phyloP scores from a whole-genome alignment of 2,888 invertebrate genomes.

The Drosophila subsilvestris region DNA sequence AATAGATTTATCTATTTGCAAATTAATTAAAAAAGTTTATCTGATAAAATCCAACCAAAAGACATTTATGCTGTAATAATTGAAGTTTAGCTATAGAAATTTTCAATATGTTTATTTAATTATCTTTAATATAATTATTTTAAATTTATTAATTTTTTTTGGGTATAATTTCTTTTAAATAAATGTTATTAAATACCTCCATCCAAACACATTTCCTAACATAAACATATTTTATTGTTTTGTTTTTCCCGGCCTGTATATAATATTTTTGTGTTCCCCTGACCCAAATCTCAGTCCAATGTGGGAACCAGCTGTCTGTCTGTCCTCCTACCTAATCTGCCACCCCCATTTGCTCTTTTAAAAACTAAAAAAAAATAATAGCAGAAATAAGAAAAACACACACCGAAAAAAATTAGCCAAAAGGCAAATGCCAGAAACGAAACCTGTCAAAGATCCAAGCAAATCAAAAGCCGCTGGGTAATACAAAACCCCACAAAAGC shows the following conservation, averaged over 20 bases:
- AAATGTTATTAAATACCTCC: too few species aligned
- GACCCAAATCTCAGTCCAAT: constrained; percentile 57
- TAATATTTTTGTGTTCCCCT: constrained; percentile 39
- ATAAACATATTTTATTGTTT: neutral
- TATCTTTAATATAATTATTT: neutral
- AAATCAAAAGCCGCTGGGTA: constrained; percentile 63
- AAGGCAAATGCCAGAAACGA: constrained; percentile 39
- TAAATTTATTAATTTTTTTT: neutral
- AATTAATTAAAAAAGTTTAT: neutral
- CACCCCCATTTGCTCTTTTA: neutral
- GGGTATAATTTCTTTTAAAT: neutral
- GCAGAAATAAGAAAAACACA: constrained; percentile 16
- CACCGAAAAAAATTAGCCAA: constrained; percentile 43
- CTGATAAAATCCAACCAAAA: constrained; percentile 1
- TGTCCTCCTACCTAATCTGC: neutral
- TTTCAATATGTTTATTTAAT: neutral
- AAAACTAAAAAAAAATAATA: constrained; percentile 15
- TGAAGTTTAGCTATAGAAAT: neutral
- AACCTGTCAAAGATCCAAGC: constrained; percentile 58
- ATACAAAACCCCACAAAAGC: constrained; percentile 58
- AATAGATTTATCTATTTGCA: neutral
- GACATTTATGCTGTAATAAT: neutral
- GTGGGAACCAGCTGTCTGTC: constrained; percentile 48
- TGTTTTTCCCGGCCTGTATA: constrained; percentile 2
- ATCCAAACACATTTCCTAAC: neutral